Percentiles rank a stretch among this genome's conserved stretches.
Evolutionary conservation across 2,888 invertebrate species (phyloP).

Genomic region (Volucella zonaria): DNA sequence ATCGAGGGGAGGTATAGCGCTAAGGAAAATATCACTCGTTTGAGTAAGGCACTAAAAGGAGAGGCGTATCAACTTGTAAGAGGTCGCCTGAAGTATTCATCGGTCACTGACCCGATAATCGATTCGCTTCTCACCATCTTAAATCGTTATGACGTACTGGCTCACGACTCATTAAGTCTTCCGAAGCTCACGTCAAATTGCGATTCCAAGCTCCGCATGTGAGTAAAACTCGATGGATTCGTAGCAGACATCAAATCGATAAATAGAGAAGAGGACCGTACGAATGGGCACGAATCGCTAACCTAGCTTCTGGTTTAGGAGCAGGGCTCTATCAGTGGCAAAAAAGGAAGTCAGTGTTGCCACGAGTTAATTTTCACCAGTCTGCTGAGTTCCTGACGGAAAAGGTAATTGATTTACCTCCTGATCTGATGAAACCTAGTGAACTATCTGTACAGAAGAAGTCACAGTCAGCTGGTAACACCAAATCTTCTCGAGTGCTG

Average conservation of each 20-base stretch:
- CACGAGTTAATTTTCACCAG: too few relatives aligned
- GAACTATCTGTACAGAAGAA: too few relatives aligned
- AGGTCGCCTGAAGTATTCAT: conserved; percentile 12
- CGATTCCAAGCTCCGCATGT: conserved; percentile 18
- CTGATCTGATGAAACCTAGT: too few relatives aligned
- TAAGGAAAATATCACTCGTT: background rate
- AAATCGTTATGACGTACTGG: conserved; percentile 15
- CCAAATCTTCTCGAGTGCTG: too few relatives aligned
- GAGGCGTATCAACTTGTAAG: conserved; percentile 15
- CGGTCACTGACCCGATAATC: conserved; percentile 3
- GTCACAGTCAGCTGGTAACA: too few relatives aligned
- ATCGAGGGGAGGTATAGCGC: too few relatives aligned
- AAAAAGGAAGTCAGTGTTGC: too few relatives aligned
- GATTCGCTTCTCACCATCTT: conserved; percentile 11
- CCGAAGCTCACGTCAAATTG: conserved; percentile 13
- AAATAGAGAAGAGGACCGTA: too few relatives aligned
- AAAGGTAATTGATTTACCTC: background rate
- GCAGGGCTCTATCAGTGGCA: too few relatives aligned
- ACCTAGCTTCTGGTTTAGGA: too few relatives aligned
- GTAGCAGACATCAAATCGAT: too few relatives aligned
- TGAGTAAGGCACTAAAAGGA: background rate
- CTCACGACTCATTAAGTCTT: conserved; percentile 19
- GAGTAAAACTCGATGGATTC: conserved; percentile 9
- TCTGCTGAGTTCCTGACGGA: background rate
- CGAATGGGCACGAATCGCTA: too few relatives aligned